Evolutionary conservation across 2,888 invertebrate genomes (phyloP).

Genomic region (Morpho deidamia): DNA sequence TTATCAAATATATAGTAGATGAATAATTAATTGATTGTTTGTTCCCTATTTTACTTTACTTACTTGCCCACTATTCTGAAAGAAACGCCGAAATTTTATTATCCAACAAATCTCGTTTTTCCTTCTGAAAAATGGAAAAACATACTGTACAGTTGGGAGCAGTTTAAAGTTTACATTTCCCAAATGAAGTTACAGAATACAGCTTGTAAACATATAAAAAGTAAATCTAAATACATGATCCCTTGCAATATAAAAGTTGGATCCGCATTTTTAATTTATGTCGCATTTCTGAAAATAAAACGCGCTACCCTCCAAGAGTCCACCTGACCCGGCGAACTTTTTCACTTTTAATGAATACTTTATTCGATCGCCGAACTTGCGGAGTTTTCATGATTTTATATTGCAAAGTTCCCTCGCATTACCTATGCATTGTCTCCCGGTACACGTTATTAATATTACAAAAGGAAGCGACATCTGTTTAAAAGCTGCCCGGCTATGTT

Average conservation of each 20-base stretch:
- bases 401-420: slow-evolving; percentile 58
- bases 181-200: no score
- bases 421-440: slow-evolving; percentile 66
- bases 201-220: not conserved
- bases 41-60: no score
- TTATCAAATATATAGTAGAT: no score
- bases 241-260: slow-evolving; percentile 14
- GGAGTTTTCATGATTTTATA: slow-evolving; percentile 71
- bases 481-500: slow-evolving; percentile 17
- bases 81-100: no score
- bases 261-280: slow-evolving; percentile 28
- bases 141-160: not conserved
- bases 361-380: slow-evolving; percentile 55
- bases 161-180: no score
- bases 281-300: slow-evolving; percentile 19
- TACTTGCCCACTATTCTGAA: no score
- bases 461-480: slow-evolving; percentile 22
- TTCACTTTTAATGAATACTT: slow-evolving; percentile 67
- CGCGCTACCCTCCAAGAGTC: slow-evolving; percentile 21
- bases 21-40: no score
- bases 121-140: not conserved
- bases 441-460: slow-evolving; percentile 59
- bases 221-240: not conserved
- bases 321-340: slow-evolving; percentile 52
- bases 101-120: no score